Evolutionary conservation across 1,140 invertebrate genomes (phyloP), one percentile per base, ranked within the genome.

Genomic region (Drosophila arawakana): DNA sequence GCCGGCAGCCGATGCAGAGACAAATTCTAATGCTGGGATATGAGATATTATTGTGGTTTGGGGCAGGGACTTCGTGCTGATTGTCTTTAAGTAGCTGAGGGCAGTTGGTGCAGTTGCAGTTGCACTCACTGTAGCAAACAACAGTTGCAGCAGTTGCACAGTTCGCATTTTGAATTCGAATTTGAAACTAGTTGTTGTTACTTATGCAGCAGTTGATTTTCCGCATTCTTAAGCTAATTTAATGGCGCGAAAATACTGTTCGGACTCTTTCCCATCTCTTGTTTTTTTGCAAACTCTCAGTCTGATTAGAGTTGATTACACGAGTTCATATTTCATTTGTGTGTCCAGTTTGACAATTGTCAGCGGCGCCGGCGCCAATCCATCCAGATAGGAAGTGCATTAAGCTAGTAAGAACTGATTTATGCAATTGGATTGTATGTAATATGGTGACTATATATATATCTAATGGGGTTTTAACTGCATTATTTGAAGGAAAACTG

Each of bases 51-150:
- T 77, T 73, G 76, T 69, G 52, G 41, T n/a, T 46, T 52, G 76
- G 18, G 10, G 21, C 44, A 50, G 62, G 37, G 72, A 66, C 73
- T 77, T 83, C 77, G 76, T 86, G 80, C 83, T 86, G 83, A 86
- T 86, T 86, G 83, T 89, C 84, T 77, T 80, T 89, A 89, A 86
- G 80, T 86, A 86, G 83, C 83, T 86, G 84, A 89, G 83, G 84
- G 83, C 83, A 65, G 70, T 63, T 30, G 50, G 35, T 21, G 25
- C 25, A 30, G 47, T 21, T 52, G 55, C 65, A 15, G 55, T 50
- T 44, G 35, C n/a, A 9, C 44, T 21, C 43, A 46, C 13, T 35
- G 46, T 18, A 13, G 21, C 39, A 70, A 30, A 30, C 3, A 30
- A 30, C 30, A 11, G 39, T 41, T 41, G 39, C 39, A 41, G 41